Evolutionary conservation across 2,113 vertebrate species (phyloP).

Genomic region (Cinclus mexicanus): DNA sequence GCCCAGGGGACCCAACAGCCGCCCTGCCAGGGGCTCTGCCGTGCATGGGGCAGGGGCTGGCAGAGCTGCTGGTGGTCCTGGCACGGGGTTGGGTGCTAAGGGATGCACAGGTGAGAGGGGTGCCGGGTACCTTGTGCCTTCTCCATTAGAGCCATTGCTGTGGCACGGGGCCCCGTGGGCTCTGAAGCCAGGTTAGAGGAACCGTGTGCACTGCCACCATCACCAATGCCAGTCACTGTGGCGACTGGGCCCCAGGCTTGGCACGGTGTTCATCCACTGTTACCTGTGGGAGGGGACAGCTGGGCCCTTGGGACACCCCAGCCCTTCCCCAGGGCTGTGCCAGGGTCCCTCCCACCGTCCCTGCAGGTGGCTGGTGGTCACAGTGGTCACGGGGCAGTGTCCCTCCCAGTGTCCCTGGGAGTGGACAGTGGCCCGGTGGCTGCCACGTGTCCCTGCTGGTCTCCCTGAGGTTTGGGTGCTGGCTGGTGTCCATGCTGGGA

Average conservation of each 20-base stretch:
- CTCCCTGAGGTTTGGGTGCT: not conserved
- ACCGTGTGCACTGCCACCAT: not conserved
- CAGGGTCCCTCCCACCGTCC: too few relatives aligned
- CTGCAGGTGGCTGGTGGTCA: too few relatives aligned
- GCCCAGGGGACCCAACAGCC: rapidly evolving
- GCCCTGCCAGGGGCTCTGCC: not conserved
- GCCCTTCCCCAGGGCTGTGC: not conserved
- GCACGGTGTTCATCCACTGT: not conserved
- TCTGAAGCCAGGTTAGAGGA: too few relatives aligned
- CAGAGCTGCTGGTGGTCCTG: too few relatives aligned
- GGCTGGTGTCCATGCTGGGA: not conserved
- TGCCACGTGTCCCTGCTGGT: not conserved
- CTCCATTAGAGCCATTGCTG: too few relatives aligned
- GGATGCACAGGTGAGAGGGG: too few relatives aligned
- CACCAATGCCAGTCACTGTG: not conserved
- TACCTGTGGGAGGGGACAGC: not conserved
- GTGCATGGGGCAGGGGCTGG: not conserved
- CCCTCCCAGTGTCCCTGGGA: too few relatives aligned
- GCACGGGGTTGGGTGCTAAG: not conserved
- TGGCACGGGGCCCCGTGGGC: too few relatives aligned
- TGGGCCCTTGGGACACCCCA: not conserved
- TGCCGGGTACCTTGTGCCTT: too few relatives aligned
- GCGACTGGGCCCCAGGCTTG: not conserved
- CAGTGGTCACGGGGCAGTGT: too few relatives aligned
- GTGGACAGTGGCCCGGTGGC: not conserved